Evolutionary conservation across 2,888 invertebrate genomes (phyloP), one percentile per base, ranked within the genome.

Genomic region (Noctua comes): DNA sequence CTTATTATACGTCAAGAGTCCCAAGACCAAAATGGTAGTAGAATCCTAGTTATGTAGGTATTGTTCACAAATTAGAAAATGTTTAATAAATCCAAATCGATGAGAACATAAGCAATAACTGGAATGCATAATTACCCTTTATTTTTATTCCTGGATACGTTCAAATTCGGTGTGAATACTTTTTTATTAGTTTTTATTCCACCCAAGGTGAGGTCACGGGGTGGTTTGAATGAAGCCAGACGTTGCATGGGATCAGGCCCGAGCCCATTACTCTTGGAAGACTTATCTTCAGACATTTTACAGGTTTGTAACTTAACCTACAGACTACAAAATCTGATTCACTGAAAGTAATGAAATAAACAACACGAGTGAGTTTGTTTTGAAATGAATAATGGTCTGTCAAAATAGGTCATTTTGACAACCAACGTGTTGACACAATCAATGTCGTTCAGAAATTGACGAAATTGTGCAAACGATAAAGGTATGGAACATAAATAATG

Each of bases 111-210:
- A 68, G n/a, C 16, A 65, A 10, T 77, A 40, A 48, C 21, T 27
- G 0, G 36, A 27, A 73, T 21, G 0, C n/a, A 65, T 78, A 77
- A 64, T 84, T 90, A 97, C 97, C 94, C 94, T 90, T 96, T 97
- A 88, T 97, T 97, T 91, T 97, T 97, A 91, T 97, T 97, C 74
- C 97, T 96, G 73, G 97, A 94, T 1, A 97, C 97, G 90, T 97
- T 97, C 72, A 97, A 93, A 90, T 97, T 97, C 10, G 97, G 97
- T 2, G 95, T 95, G 86, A 97, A 97, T 1, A 97, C 96, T 91
- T 97, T 97, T 91, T 97, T 97, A 84, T 93, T 96, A 0, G 94
- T 93, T 85, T 97, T 97, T 68, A 91, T 91, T 77, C 94, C 97
- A 24, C 97, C 97, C 7, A 97, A 92, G 0, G 97, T 97, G 27